Conservation (phyloP, 2,113 vertebrate genomes). For the Apaloderma vittatum region DNA sequence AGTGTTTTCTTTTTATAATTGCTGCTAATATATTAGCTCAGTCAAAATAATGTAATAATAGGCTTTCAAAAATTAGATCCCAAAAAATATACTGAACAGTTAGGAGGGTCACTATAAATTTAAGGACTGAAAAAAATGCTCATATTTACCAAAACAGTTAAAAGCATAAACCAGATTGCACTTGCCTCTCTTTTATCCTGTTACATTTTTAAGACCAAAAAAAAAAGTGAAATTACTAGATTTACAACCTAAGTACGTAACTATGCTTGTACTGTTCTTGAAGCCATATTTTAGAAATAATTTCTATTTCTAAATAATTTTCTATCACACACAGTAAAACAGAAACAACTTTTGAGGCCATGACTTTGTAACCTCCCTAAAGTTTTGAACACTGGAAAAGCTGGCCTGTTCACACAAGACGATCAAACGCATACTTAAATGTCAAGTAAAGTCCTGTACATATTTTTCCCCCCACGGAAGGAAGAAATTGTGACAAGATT, state of each 20-base stretch:
- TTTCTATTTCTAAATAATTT: neutral
- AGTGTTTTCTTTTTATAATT: slow-evolving; percentile 39
- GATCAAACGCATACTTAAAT: neutral
- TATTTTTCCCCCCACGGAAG: neutral
- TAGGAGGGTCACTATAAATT: neutral
- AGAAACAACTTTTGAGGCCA: slow-evolving; percentile 45
- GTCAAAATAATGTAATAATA: neutral
- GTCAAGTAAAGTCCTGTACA: neutral
- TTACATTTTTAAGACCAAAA: neutral
- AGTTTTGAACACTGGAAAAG: slow-evolving; percentile 33
- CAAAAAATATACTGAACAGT: neutral
- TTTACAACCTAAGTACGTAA: neutral
- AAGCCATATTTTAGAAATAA: neutral
- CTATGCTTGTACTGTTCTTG: neutral
- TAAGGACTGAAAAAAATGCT: neutral
- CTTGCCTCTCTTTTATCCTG: neutral
- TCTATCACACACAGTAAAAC: neutral
- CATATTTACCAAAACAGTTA: neutral
- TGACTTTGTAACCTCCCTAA: slow-evolving; percentile 52
- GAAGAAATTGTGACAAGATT: slow-evolving; percentile 24
- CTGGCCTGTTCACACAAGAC: slow-evolving; percentile 39
- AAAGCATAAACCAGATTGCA: neutral
- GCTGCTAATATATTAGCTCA: neutral
- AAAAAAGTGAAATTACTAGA: neutral
- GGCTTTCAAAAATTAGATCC: neutral